Evolutionary conservation across 2,113 vertebrate genomes (phyloP), one percentile per base, ranked within the genome.

Genomic region (Ageneiosus marmoratus): DNA sequence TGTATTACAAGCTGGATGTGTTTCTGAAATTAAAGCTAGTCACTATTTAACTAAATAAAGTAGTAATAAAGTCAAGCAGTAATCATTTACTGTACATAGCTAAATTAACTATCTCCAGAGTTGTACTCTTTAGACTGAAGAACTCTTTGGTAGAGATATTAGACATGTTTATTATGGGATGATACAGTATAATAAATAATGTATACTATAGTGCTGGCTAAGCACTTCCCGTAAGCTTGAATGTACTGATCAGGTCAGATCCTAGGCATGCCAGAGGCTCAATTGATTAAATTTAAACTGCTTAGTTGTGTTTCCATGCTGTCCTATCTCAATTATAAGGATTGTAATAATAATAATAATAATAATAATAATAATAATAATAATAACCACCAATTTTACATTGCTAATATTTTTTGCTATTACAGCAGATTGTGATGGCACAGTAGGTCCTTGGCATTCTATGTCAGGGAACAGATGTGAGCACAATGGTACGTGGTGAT

Each of bases 401-500:
- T 1, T 29, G 44, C 41, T 70, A 44, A n/a, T 24, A 44, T 70
- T n/a, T 44, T 44, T 63, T 27, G 56, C 76, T 62, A 60, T 60
- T 63, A 62, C 24, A 48, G 56, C 60, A 48, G 32, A 79, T 65
- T 67, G 60, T 46, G 46, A 44, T 51, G 77, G 41, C 27, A 79
- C 58, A 51, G n/a, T 48, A 29, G 50, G 32, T 50, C 44, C 41
- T 51, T 62, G 77, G 60, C 44, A 32, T 79, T 63, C 27, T 50
- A 50, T 11, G 4, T 67, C 60, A 67, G 41, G 15, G 60, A 79
- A 79, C 60, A 79, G 77, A 63, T 79, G 77, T 79, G 77, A 65
- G 8, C 60, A 79, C 60, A 79, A 67, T 79, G 77, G 58, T 50
- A 79, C 18, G 60, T 65, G 46, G 44, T 37, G 77, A 60, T 79